Evolutionary conservation across 2,113 vertebrate species (phyloP), one percentile per base, ranked within the genome.

Genomic region (Osmerus mordax): DNA sequence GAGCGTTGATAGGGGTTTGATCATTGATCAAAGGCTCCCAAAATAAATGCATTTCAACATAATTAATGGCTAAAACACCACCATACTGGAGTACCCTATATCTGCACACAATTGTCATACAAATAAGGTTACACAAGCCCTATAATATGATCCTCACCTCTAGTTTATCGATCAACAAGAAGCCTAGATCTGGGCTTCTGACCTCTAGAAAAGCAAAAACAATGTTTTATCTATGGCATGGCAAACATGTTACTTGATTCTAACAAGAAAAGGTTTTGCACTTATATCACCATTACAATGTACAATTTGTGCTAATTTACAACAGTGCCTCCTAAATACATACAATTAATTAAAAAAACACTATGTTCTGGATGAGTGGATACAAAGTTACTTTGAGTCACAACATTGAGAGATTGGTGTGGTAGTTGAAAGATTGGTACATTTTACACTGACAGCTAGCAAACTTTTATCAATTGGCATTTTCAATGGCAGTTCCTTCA

Each of bases 231-330:
- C 19, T 41, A 28, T 71, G 58, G 41, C 21, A 11, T 36, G 41
- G 41, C 41, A 47, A 47, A 36, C 5, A 1, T 1, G 1, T 69
- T 28, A 52, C 52, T 63, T 52, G 28, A 72, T 11, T 47, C 18
- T 41, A 36, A 72, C 55, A 0, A 66, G 32, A 41, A 58, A 12
- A 58, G 55, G 41, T 69, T 53, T 77, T 69, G 63, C 60, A 74
- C 52, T 63, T 67, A 58, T 58, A 59, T 65, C 65, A 74, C 47
- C 60, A 74, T 66, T 67, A 75, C 73, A 76, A 75, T 82, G 65
- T 72, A 84, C 73, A 87, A 25, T 71, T 19, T 69, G 55, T 36
- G 21, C 65, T 78, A 67, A 75, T 73, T 73, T 75, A 78, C 78
- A 84, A 23, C 53, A 29, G 67, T 64, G 16, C 19, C 59, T 72